Conservation (phyloP, 2,113 vertebrate species). For the Progne subis region DNA sequence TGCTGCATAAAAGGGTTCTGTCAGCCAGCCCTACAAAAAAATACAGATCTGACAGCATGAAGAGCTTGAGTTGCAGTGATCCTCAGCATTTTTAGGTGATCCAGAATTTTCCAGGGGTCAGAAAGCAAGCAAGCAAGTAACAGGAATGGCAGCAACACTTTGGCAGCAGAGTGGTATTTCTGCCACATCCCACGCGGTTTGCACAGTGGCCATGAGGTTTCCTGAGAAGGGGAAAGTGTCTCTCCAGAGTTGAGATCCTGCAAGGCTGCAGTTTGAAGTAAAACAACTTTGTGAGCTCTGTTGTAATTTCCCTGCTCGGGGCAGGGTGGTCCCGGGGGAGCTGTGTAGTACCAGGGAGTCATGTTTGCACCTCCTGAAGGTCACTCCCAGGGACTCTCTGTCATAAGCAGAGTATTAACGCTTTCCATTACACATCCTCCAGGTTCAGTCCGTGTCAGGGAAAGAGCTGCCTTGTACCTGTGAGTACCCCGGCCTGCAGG, state of each 20-base stretch:
- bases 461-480: background rate
- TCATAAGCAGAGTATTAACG: background rate
- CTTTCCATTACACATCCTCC: background rate
- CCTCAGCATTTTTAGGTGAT: background rate
- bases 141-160: accelerated
- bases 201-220: accelerated
- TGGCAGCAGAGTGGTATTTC: background rate
- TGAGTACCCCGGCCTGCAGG: background rate
- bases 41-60: background rate
- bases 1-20: background rate
- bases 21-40: background rate
- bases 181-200: background rate
- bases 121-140: background rate
- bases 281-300: background rate
- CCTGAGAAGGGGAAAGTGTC: accelerated
- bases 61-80: background rate
- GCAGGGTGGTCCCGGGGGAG: background rate
- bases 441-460: background rate
- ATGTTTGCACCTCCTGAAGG: background rate
- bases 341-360: background rate
- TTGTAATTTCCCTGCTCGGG: background rate
- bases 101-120: background rate
- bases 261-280: background rate
- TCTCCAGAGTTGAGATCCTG: background rate
- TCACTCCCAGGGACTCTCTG: background rate